Conservation (phyloP, 2,888 invertebrate genomes). For the Leptarthrus brevirostris region DNA sequence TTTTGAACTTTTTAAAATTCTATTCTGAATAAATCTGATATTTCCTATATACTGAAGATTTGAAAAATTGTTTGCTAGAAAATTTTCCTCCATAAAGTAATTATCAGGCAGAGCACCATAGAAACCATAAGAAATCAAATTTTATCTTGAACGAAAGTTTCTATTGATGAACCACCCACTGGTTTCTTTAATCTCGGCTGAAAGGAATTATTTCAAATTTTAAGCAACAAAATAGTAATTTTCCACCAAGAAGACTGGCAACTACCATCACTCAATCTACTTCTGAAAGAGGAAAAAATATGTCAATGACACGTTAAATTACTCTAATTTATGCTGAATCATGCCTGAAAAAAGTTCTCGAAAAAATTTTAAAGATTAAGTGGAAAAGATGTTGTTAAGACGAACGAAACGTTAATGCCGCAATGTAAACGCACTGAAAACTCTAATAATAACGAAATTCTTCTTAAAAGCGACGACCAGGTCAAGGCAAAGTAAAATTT, state of each 20-base stretch:
- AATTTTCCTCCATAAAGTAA: no score
- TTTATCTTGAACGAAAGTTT: conserved; percentile 4
- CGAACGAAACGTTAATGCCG: not conserved
- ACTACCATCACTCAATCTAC: conserved; percentile 35
- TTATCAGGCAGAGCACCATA: not conserved
- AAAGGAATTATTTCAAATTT: conserved; percentile 12
- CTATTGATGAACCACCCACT: conserved; percentile 35
- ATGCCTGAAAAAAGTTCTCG: conserved; percentile 18
- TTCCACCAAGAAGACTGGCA: conserved; percentile 18
- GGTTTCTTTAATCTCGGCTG: conserved; percentile 2
- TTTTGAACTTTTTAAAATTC: no score
- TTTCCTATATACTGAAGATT: no score
- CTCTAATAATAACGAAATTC: conserved; percentile 2
- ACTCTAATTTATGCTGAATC: conserved; percentile 46
- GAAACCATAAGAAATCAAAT: conserved; percentile 14
- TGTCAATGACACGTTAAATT: conserved; percentile 45
- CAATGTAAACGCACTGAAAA: conserved; percentile 6
- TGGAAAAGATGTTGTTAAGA: conserved; percentile 21
- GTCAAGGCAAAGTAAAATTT: conserved; percentile 29
- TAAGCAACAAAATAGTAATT: conserved; percentile 9
- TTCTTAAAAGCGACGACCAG: conserved; percentile 22
- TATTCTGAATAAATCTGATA: no score
- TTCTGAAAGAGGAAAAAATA: conserved; percentile 16
- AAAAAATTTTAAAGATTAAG: conserved; percentile 30
- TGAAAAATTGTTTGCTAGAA: no score